Evolutionary conservation across 2,888 invertebrate species (phyloP).

Genomic region (Horisme vitalbata): DNA sequence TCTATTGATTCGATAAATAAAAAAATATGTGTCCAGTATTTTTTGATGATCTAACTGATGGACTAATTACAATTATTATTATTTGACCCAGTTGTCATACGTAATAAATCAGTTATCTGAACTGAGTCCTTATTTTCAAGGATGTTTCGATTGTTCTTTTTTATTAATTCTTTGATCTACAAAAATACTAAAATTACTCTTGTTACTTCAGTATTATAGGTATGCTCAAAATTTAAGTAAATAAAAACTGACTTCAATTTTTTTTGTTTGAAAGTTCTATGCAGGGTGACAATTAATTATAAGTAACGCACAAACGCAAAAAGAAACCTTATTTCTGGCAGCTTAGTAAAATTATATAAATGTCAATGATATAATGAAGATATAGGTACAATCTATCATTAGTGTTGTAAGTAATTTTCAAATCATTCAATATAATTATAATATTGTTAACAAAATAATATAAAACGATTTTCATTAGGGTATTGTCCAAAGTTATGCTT

Average conservation of each 20-base stretch:
- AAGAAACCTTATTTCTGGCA: conserved; percentile 31
- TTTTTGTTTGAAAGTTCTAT: conserved; percentile 44
- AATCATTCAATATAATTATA: conserved; percentile 8
- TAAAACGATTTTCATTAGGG: conserved; percentile 2
- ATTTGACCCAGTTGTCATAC: no score
- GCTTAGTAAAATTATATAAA: conserved; percentile 32
- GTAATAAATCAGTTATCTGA: no score
- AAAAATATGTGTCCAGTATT: no score
- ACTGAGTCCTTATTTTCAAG: no score
- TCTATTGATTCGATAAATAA: no score
- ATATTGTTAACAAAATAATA: background rate
- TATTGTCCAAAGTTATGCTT: conserved; percentile 21
- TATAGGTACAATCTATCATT: conserved; percentile 9
- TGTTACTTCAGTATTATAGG: conserved; percentile 38
- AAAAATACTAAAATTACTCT: no score
- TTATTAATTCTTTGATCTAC: no score
- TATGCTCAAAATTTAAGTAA: conserved; percentile 34
- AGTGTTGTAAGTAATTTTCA: conserved; percentile 16
- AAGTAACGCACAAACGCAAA: conserved; percentile 66
- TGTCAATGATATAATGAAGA: conserved; percentile 4
- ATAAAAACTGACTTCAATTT: conserved; percentile 21
- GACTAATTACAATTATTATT: no score
- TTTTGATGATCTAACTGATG: no score
- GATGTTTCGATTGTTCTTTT: no score
- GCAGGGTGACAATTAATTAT: conserved; percentile 57